Percentiles rank a stretch among this genome's conserved stretches.
Evolutionary conservation across 2,888 invertebrate species (phyloP).

Genomic region (Sinotaia quadrata): DNA sequence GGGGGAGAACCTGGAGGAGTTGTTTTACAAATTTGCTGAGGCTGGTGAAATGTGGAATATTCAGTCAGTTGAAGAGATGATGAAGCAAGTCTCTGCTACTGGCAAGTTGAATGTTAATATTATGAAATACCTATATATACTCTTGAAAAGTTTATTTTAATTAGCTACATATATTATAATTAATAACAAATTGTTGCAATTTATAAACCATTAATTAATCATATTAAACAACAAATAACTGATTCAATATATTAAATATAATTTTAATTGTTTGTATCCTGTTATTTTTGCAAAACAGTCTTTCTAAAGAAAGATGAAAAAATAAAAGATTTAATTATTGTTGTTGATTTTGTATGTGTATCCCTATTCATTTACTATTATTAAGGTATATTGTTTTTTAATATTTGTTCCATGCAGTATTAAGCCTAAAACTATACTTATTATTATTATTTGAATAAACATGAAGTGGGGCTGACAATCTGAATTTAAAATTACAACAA

Average conservation of each 20-base stretch:
- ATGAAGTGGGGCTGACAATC: too few species aligned
- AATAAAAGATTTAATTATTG: background rate
- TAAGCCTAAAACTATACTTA: too few species aligned
- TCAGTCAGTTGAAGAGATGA: conserved; percentile 50
- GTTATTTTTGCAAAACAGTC: too few species aligned
- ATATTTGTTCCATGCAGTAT: too few species aligned
- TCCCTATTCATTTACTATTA: background rate
- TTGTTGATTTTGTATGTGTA: background rate
- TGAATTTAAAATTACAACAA: too few species aligned
- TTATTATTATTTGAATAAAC: too few species aligned
- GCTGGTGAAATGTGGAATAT: conserved; percentile 61
- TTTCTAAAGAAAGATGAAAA: background rate
- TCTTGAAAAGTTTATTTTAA: background rate
- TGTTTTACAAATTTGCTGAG: conserved; percentile 69
- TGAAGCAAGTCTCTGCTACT: conserved; percentile 51
- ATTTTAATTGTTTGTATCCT: too few species aligned
- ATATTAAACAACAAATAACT: too few species aligned
- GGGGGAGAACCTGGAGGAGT: conserved; percentile 69
- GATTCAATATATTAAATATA: too few species aligned
- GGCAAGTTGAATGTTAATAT: conserved; percentile 35
- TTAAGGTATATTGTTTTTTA: background rate
- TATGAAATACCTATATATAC: background rate
- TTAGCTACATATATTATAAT: too few species aligned
- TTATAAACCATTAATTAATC: too few species aligned
- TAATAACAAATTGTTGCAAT: too few species aligned